Conservation (phyloP, 2,888 invertebrate species). For the Rhamphomyia laevipes region DNA sequence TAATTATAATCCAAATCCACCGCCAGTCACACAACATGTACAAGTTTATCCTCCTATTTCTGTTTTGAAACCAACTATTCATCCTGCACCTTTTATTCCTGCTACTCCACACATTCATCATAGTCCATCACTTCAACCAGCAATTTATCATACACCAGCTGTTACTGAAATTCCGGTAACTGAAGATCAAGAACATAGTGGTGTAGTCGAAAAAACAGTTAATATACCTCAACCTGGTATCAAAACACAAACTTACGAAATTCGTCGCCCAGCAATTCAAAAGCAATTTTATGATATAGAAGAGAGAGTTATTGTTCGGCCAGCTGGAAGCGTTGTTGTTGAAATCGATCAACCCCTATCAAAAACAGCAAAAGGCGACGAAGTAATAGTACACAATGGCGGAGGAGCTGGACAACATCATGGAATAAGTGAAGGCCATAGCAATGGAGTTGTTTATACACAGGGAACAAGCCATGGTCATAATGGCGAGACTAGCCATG, state of each 20-base stretch:
- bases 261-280: slow-evolving; percentile 48
- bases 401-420: too few relatives aligned
- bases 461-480: not conserved
- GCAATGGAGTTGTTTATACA: slow-evolving; percentile 4
- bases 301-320: slow-evolving; percentile 46
- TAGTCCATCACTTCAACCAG: slow-evolving; percentile 12
- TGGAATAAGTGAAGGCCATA: not conserved
- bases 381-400: slow-evolving; percentile 27
- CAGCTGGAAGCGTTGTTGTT: slow-evolving; percentile 47
- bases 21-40: too few relatives aligned
- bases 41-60: not conserved
- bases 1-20: not conserved
- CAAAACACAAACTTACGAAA: slow-evolving; percentile 45
- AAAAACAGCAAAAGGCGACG: slow-evolving; percentile 40
- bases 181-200: slow-evolving; percentile 39
- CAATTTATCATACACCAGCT: slow-evolving; percentile 25
- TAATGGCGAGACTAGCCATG: not conserved
- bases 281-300: slow-evolving; percentile 54
- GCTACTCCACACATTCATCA: not conserved
- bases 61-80: not conserved
- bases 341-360: slow-evolving; percentile 48
- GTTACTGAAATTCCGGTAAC: slow-evolving; percentile 40
- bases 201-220: slow-evolving; percentile 42
- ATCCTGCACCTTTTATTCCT: not conserved
- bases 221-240: slow-evolving; percentile 47